These are phyloP conservation scores for Festucalex cinctus DNA, from an alignment of 2,113 vertebrate genomes.

Conservation along the genomic window DNA sequence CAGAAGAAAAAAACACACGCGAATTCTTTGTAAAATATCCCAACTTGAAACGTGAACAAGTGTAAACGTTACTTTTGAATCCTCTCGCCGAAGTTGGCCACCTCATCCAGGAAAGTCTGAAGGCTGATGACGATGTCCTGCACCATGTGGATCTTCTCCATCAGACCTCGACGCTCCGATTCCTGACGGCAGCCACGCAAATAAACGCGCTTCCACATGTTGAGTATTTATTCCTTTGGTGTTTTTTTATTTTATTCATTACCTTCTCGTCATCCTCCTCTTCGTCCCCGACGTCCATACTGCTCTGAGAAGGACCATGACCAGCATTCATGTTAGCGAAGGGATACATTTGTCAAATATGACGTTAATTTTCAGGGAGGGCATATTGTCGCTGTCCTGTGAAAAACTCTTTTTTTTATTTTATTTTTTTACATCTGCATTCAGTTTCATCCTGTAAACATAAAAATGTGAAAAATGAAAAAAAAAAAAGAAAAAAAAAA, in stretches of 20 bases:
- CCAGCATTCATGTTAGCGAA: not conserved
- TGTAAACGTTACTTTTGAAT: conserved; percentile 87
- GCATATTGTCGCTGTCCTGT: too few relatives aligned
- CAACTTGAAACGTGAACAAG: not conserved
- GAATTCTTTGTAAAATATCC: not conserved
- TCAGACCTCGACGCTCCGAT: conserved; percentile 85
- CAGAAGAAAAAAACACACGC: conserved; percentile 4
- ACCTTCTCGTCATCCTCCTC: conserved; percentile 94
- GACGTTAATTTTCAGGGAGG: not conserved
- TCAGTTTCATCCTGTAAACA: too few relatives aligned
- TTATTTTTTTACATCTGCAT: too few relatives aligned
- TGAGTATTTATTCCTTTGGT: not conserved
- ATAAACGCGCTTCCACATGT: not conserved
- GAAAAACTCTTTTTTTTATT: too few relatives aligned
- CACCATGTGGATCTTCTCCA: conserved; percentile 95
- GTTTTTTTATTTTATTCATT: not conserved
- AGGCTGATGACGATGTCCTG: conserved; percentile 90
- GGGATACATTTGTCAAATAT: not conserved
- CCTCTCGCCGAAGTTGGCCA: conserved; percentile 88
- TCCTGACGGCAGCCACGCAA: conserved; percentile 73
- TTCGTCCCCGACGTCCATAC: conserved; percentile 82
- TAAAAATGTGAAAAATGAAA: too few relatives aligned
- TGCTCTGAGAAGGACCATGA: conserved; percentile 74
- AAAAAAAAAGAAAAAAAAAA: too few relatives aligned
- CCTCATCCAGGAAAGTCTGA: conserved; percentile 85